Percentiles rank a stretch among this genome's conserved stretches.
Evolutionary conservation across 2,113 vertebrate genomes (phyloP).

Genomic region (Picathartes gymnocephalus): DNA sequence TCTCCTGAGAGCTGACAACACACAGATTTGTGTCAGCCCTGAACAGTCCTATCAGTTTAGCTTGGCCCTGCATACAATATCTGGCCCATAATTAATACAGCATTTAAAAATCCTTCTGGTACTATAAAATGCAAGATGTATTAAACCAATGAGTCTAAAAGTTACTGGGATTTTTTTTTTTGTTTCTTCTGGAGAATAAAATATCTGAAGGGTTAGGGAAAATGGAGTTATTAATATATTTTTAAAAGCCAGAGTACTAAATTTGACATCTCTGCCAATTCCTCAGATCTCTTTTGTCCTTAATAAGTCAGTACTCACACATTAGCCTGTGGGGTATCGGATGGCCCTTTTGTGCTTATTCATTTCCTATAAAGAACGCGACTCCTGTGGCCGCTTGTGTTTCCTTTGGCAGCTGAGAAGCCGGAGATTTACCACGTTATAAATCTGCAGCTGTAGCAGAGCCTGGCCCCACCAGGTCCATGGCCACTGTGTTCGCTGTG

Average conservation of each 20-base stretch:
- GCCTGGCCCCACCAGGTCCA: neutral
- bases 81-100: conserved; percentile 35
- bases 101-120: conserved; percentile 26
- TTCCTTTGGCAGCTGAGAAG: conserved; percentile 37
- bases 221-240: neutral
- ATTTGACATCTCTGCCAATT: neutral
- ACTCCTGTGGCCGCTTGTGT: neutral
- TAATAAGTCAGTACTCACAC: neutral
- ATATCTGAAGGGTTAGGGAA: neutral
- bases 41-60: neutral
- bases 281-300: neutral
- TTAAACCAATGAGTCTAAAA: neutral
- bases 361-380: neutral
- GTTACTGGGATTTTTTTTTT: neutral
- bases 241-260: neutral
- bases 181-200: neutral
- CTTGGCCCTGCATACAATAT: neutral
- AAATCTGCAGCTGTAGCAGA: conserved; percentile 18
- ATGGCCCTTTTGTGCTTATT: neutral
- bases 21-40: neutral
- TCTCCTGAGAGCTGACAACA: neutral
- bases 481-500: neutral
- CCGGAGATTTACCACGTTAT: neutral
- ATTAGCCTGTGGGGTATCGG: neutral
- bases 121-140: neutral